Conservation (phyloP, 2,797 vertebrate genomes). For the Lates japonicus region DNA sequence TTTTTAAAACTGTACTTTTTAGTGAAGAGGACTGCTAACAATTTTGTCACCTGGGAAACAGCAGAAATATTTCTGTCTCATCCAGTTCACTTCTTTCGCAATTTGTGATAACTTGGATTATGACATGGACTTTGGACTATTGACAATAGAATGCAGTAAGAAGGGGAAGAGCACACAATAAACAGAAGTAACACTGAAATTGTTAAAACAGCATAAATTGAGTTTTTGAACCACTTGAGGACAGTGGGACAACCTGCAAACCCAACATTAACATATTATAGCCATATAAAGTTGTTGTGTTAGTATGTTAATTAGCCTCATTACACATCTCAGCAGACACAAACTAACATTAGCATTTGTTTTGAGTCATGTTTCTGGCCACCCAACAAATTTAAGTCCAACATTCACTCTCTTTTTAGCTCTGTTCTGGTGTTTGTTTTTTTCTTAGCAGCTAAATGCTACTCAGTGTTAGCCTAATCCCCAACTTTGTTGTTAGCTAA, state of each 20-base stretch:
- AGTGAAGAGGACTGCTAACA: not conserved
- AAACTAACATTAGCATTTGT: not conserved
- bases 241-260: not conserved
- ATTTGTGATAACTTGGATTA: constrained; percentile 2
- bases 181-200: not conserved
- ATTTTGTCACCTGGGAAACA: constrained; percentile 3
- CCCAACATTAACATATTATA: not conserved
- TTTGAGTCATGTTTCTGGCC: not conserved
- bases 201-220: not conserved
- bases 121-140: not conserved
- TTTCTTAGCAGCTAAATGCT: not conserved
- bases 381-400: not conserved
- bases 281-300: not conserved
- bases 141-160: not conserved
- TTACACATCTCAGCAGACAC: not conserved
- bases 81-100: not conserved
- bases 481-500: not conserved
- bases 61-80: not conserved
- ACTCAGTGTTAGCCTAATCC: not conserved
- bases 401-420: not conserved
- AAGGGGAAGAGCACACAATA: not conserved
- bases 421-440: constrained; percentile 14
- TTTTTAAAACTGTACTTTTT: not conserved
- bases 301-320: not conserved
- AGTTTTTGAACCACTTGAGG: not conserved